Evolutionary conservation across 2,113 vertebrate species (phyloP), one percentile per base, ranked within the genome.

Genomic region (Miniopterus natalensis): DNA sequence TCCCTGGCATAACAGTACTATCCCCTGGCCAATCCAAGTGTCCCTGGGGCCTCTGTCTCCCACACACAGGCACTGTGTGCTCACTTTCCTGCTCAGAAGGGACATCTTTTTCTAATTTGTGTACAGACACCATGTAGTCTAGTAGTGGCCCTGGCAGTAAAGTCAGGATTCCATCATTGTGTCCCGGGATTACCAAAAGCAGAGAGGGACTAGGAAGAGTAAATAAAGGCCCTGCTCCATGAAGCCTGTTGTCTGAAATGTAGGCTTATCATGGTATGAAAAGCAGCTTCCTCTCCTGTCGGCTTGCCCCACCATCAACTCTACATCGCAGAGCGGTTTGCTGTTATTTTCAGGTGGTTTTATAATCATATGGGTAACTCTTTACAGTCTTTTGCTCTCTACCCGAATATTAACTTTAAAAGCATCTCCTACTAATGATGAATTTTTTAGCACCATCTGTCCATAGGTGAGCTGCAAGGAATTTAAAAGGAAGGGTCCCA

Each of bases 381-480:
- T 47, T 57, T 65, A 15, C 12, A n/a, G 42, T 66, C 51, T 12
- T 66, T 75, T 92, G 27, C 49, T 94, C 20, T 68, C 13, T 57
- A 10, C 55, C 23, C 70, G 66, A 84, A 29, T 65, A 31, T 78
- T 65, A 49, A n/a, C 59, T n/a, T 88, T 80, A 68, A 93, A 88
- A 93, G 71, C 42, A 63, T 83, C 75, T 95, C 29, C 29, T 25
- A n/a, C 75, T 81, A 68, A 89, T 96, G 91, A 78, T 6, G 17
- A n/a, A 42, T 66, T 75, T 95, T 81, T 92, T 88, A 84, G 75
- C 70, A 57, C 66, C 55, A 47, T 75, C 55, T 78, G 8, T 63
- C 74, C 2, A 4, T 36, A 84, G 75, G 55, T 90, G 75, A 89
- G 20, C 75, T 90, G 20, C 77, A 95, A 80, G 65, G 78, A 85